Evolutionary conservation across 2,888 invertebrate species (phyloP).

Genomic region (Morpho deidamia): DNA sequence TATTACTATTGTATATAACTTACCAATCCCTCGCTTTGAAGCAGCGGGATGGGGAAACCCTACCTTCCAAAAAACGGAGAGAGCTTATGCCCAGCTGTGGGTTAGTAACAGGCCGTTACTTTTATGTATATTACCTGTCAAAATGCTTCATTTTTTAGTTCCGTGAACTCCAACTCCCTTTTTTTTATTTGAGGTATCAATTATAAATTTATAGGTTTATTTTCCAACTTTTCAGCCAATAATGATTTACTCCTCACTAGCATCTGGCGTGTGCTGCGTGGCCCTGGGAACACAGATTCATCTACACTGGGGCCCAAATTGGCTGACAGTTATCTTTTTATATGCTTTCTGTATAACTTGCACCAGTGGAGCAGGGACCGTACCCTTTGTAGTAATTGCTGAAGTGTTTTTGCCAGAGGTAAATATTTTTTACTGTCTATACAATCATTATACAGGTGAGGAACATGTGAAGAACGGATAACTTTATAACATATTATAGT

Average conservation of each 20-base stretch:
- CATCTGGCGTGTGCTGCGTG: constrained; percentile 36
- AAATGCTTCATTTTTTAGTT: too few species aligned
- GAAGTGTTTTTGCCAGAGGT: constrained; percentile 59
- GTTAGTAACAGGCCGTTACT: neutral
- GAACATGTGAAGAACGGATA: too few species aligned
- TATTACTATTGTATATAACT: too few species aligned
- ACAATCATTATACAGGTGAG: too few species aligned
- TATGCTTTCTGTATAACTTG: constrained; percentile 38
- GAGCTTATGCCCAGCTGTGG: neutral
- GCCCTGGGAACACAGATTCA: constrained; percentile 47
- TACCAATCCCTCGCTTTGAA: too few species aligned
- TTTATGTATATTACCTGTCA: too few species aligned
- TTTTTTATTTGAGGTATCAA: too few species aligned
- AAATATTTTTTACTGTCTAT: too few species aligned
- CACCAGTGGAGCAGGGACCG: constrained; percentile 46
- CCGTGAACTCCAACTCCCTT: too few species aligned
- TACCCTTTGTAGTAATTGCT: constrained; percentile 44
- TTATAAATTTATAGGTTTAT: neutral
- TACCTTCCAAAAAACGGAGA: too few species aligned
- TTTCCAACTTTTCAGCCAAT: constrained; percentile 36
- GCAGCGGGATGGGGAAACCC: too few species aligned
- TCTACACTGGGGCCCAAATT: constrained; percentile 46
- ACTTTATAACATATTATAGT: too few species aligned
- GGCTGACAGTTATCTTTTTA: constrained; percentile 40
- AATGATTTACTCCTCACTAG: constrained; percentile 41